phyloP scores from a whole-genome alignment of 2,888 invertebrate species.

The Drosophila mercatorum region DNA sequence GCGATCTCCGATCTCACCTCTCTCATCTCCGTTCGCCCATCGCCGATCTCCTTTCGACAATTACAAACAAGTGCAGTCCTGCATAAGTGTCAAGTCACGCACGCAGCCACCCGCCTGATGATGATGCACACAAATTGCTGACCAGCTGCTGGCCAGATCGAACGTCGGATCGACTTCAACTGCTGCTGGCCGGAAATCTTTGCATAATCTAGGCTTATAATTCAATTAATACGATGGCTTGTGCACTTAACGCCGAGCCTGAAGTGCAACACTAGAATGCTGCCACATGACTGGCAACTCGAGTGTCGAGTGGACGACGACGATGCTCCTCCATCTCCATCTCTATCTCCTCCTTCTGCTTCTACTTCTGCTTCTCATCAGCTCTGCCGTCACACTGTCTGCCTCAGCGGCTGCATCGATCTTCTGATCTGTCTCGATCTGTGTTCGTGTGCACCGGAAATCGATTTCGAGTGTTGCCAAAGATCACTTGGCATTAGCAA shows the following conservation, averaged over 20 bases:
- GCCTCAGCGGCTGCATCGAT: constrained; percentile 32
- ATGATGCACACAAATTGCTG: constrained; percentile 73
- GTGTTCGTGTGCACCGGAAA: constrained; percentile 70
- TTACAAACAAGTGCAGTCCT: constrained; percentile 77
- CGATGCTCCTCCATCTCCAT: background rate
- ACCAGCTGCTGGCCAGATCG: constrained; percentile 47
- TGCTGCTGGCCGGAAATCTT: constrained; percentile 79
- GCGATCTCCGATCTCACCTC: background rate
- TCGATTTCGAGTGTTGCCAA: constrained; percentile 55
- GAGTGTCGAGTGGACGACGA: constrained; percentile 52
- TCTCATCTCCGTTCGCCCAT: no score
- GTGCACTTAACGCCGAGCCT: constrained; percentile 71
- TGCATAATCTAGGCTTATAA: constrained; percentile 83
- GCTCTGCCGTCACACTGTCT: constrained; percentile 65
- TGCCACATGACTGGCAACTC: constrained; percentile 79
- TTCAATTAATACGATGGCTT: constrained; percentile 82
- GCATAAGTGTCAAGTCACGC: constrained; percentile 67
- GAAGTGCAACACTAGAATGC: constrained; percentile 79
- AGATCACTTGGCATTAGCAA: constrained; percentile 55
- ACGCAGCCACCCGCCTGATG: constrained; percentile 39
- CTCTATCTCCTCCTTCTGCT: background rate
- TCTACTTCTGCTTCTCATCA: background rate
- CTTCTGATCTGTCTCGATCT: constrained; percentile 17
- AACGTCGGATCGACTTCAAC: constrained; percentile 4
- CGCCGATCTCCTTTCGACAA: constrained; percentile 31